These are phyloP conservation scores for Coluber constrictor DNA, from an alignment of 2,797 vertebrate species.

Conservation along the genomic window DNA sequence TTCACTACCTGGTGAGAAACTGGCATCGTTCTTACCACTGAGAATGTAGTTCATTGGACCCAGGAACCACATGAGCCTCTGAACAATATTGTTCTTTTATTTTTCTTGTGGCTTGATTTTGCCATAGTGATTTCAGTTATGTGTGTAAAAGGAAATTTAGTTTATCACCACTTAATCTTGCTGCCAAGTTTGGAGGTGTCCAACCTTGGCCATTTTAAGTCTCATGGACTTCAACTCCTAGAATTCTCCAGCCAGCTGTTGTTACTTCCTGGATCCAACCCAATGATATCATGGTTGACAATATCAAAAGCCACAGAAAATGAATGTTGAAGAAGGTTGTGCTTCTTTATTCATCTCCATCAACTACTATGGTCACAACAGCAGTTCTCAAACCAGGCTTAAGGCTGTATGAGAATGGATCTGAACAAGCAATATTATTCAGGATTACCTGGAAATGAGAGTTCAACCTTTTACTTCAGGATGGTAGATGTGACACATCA, in stretches of 20 bases:
- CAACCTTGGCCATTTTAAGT: not conserved
- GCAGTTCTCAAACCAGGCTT: not conserved
- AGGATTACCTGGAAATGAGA: not conserved
- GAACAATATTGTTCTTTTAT: not conserved
- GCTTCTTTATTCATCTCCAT: not conserved
- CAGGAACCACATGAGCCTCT: not conserved
- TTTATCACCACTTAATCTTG: not conserved
- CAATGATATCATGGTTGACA: not conserved
- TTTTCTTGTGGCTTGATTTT: constrained; percentile 1
- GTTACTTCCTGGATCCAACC: too few relatives aligned
- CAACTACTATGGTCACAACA: not conserved
- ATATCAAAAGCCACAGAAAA: not conserved
- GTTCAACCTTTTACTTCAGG: not conserved
- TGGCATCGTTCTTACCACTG: not conserved
- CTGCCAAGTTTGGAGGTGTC: constrained; percentile 10
- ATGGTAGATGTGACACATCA: not conserved
- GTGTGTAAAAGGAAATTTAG: constrained; percentile 35
- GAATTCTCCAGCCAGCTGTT: not conserved
- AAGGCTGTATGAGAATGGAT: not conserved
- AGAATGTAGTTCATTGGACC: not conserved
- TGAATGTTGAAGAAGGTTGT: not conserved
- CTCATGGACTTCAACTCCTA: not conserved
- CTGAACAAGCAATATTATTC: not conserved
- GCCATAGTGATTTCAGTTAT: not conserved
- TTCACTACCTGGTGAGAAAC: not conserved